Conservation (phyloP, 2,888 invertebrate genomes). For the Ligdia adustata region DNA sequence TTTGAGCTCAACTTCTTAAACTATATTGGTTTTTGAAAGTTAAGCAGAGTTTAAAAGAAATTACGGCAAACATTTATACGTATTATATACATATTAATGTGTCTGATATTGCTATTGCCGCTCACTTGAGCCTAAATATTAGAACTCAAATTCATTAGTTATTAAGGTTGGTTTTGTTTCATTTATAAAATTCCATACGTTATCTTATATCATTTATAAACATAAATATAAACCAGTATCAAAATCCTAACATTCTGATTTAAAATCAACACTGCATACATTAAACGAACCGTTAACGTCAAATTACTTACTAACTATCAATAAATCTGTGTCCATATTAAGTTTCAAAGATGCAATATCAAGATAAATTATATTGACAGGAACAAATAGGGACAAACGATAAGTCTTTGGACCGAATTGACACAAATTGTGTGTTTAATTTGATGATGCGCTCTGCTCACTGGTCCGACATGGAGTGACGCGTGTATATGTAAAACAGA, state of each 20-base stretch:
- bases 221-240: slow-evolving; percentile 14
- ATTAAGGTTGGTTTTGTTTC: too few species aligned
- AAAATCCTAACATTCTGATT: slow-evolving; percentile 9
- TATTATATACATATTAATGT: too few species aligned
- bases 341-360: slow-evolving; percentile 24
- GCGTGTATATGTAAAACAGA: slow-evolving; percentile 15
- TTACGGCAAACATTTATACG: too few species aligned
- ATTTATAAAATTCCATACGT: not conserved
- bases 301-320: slow-evolving; percentile 10
- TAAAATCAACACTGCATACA: slow-evolving; percentile 23
- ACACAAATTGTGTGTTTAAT: slow-evolving; percentile 33
- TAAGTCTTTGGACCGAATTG: slow-evolving; percentile 26
- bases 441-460: slow-evolving; percentile 17
- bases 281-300: slow-evolving; percentile 21
- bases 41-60: not conserved
- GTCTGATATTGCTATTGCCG: too few species aligned
- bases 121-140: too few species aligned
- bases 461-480: slow-evolving; percentile 4
- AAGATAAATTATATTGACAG: slow-evolving; percentile 26
- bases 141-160: too few species aligned
- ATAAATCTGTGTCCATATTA: slow-evolving; percentile 18
- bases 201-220: slow-evolving; percentile 2
- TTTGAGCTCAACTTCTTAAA: slow-evolving; percentile 15
- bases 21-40: slow-evolving; percentile 11
- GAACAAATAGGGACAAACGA: slow-evolving; percentile 24